Conservation (phyloP, 2,113 vertebrate genomes). For the Condylura cristata region DNA sequence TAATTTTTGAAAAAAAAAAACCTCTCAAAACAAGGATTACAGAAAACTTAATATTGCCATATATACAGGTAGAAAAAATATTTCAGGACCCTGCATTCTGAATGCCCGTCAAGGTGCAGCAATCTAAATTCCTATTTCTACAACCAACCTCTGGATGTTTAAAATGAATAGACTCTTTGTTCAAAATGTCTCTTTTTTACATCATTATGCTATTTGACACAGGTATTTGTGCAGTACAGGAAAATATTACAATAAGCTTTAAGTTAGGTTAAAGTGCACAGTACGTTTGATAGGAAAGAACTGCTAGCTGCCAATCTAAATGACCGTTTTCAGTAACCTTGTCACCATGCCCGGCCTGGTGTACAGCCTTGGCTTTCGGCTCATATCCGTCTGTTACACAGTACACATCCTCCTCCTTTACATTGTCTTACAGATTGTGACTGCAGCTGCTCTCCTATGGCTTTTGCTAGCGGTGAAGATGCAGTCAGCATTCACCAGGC, state of each 20-base stretch:
- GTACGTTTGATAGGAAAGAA: slow-evolving; percentile 82
- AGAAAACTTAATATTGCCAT: slow-evolving; percentile 83
- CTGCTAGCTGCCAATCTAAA: slow-evolving; percentile 81
- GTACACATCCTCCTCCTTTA: accelerated
- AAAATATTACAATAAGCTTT: slow-evolving; percentile 86
- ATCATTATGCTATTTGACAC: slow-evolving; percentile 79
- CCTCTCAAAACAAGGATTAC: slow-evolving; percentile 88
- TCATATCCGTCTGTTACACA: slow-evolving; percentile 8
- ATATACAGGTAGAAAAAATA: slow-evolving; percentile 88
- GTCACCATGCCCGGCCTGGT: slow-evolving; percentile 6
- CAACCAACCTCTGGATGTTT: slow-evolving; percentile 73
- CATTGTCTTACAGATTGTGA: neutral
- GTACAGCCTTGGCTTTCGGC: slow-evolving; percentile 35
- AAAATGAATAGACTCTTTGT: slow-evolving; percentile 79
- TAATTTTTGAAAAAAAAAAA: slow-evolving; percentile 83
- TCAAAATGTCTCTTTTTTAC: slow-evolving; percentile 81
- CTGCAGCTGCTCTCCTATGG: neutral
- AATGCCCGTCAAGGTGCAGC: slow-evolving; percentile 83
- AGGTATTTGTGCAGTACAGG: slow-evolving; percentile 84
- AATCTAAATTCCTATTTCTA: slow-evolving; percentile 82
- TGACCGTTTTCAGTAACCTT: neutral
- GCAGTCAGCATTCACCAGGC: neutral
- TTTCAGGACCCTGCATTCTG: slow-evolving; percentile 84
- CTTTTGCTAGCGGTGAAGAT: neutral
- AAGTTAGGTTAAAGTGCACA: slow-evolving; percentile 88